Evolutionary conservation across 2,113 vertebrate genomes (phyloP).

Genomic region (Pedetes capensis): DNA sequence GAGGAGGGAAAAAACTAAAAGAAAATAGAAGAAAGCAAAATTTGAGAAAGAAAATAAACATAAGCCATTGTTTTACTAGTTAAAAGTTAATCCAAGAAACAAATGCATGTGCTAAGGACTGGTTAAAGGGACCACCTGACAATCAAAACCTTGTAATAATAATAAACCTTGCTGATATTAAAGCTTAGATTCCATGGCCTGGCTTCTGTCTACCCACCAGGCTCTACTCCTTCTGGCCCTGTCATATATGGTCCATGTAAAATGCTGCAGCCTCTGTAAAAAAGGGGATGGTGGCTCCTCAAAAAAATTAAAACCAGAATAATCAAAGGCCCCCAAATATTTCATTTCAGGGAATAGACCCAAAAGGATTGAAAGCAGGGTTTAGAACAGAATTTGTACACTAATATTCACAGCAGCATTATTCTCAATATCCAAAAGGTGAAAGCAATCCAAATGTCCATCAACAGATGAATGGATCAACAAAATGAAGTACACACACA

Average conservation of each 20-base stretch:
- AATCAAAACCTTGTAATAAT: neutral
- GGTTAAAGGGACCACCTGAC: neutral
- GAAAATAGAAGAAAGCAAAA: neutral
- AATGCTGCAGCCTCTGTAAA: neutral
- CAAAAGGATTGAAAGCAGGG: neutral
- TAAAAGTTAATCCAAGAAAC: neutral
- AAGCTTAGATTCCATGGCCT: neutral
- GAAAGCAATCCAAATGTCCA: neutral
- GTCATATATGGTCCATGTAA: neutral
- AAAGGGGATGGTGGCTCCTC: neutral
- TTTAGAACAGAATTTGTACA: neutral
- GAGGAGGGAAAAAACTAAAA: neutral
- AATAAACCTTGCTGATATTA: neutral
- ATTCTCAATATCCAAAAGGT: neutral
- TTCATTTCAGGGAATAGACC: neutral
- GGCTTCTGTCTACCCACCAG: neutral
- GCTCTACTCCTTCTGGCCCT: neutral
- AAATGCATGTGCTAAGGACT: neutral
- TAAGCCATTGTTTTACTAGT: neutral
- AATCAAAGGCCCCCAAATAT: neutral
- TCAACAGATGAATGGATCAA: neutral
- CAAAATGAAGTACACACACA: neutral
- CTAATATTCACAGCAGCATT: neutral
- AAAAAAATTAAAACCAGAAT: neutral
- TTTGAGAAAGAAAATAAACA: slow-evolving; percentile 18